phyloP scores from a whole-genome alignment of 1,140 invertebrate species.

The Armadillidium nasatum region DNA sequence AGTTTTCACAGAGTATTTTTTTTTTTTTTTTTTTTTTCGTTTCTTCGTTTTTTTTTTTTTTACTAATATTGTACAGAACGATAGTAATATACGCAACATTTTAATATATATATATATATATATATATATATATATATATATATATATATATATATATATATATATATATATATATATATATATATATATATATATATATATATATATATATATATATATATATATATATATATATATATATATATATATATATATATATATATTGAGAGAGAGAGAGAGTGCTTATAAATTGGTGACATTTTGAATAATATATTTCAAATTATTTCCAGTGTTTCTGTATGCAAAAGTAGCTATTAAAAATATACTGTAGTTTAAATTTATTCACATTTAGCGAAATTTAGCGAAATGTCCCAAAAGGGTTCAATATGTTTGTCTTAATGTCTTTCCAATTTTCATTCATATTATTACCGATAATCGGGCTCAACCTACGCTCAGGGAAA shows the following conservation, averaged over 20 bases:
- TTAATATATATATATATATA: background rate
- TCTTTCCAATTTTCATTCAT: no score
- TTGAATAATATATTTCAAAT: no score
- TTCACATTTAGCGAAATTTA: no score
- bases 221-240: constrained; percentile 8
- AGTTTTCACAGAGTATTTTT: background rate
- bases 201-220: background rate
- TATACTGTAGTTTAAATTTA: no score
- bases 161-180: background rate
- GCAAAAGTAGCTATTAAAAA: no score
- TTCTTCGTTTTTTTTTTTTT: background rate
- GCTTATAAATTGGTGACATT: no score
- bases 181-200: background rate
- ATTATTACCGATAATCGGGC: no score
- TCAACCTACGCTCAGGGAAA: no score
- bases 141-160: background rate
- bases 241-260: background rate
- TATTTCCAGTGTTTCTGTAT: no score
- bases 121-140: background rate
- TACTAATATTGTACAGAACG: background rate
- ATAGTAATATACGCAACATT: background rate
- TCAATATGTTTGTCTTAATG: no score
- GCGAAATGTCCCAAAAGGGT: no score
- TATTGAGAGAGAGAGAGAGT: no score
- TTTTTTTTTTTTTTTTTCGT: background rate